These are phyloP conservation scores for Hirundo rustica DNA, from an alignment of 2,797 vertebrate genomes.

Conservation along the genomic window DNA sequence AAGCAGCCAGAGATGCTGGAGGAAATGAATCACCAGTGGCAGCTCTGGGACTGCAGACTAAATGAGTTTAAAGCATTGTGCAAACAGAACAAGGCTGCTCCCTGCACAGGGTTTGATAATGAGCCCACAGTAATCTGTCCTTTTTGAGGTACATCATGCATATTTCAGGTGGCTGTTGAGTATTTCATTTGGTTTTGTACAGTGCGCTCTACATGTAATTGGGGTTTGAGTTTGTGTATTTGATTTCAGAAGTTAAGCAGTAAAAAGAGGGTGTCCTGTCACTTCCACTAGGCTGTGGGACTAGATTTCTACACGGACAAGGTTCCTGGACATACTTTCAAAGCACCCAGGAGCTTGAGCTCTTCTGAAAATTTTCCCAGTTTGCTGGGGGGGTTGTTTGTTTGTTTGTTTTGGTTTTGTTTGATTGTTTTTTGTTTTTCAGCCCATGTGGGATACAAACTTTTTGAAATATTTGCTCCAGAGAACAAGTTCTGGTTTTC, in stretches of 20 bases:
- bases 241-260: background rate
- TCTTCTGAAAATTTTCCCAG: background rate
- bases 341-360: background rate
- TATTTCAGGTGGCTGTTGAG: background rate
- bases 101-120: background rate
- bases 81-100: slow-evolving; percentile 1
- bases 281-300: background rate
- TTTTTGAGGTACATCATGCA: background rate
- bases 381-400: too few relatives aligned
- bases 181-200: background rate
- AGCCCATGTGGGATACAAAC: background rate
- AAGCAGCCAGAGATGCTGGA: background rate
- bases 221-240: background rate
- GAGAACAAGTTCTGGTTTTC: background rate
- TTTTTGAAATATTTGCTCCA: background rate
- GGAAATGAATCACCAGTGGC: background rate
- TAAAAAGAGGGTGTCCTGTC: background rate
- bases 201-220: background rate
- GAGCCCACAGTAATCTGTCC: background rate
- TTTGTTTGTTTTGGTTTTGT: too few relatives aligned
- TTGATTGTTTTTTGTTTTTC: background rate
- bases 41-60: background rate
- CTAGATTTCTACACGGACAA: background rate
- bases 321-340: background rate
- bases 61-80: slow-evolving; percentile 10